These are phyloP conservation scores for Eristalis intricaria DNA, from an alignment of 2,888 invertebrate genomes.

Conservation along the genomic window DNA sequence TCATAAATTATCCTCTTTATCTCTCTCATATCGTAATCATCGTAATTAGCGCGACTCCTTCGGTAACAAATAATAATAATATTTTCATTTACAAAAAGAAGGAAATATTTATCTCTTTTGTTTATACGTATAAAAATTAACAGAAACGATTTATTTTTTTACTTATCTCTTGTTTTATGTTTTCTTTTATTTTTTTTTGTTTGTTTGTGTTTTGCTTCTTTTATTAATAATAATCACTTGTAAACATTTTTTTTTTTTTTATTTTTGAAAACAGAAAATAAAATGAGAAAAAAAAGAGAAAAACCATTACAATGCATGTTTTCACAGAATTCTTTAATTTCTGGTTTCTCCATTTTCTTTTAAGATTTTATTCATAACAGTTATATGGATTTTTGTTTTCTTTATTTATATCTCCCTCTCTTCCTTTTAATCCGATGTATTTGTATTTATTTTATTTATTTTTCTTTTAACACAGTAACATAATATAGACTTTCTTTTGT, in stretches of 20 bases:
- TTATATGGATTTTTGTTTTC: constrained; percentile 60
- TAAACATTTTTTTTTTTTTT: constrained; percentile 46
- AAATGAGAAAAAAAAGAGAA: constrained; percentile 38
- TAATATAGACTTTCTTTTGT: constrained; percentile 63
- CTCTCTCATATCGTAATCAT: constrained; percentile 4
- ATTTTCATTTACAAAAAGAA: constrained; percentile 55
- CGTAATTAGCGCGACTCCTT: constrained; percentile 46
- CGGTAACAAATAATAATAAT: constrained; percentile 62
- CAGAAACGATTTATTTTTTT: constrained; percentile 56
- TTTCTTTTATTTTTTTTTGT: constrained; percentile 20
- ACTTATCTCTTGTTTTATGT: constrained; percentile 1
- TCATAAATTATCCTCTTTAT: constrained; percentile 22
- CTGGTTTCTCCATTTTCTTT: constrained; percentile 62
- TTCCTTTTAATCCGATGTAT: constrained; percentile 55
- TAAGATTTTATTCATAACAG: constrained; percentile 64
- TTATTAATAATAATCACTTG: constrained; percentile 60
- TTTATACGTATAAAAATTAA: constrained; percentile 68
- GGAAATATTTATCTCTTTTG: constrained; percentile 47
- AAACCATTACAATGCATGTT: constrained; percentile 50
- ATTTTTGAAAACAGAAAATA: constrained; percentile 54
- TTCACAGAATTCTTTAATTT: constrained; percentile 52
- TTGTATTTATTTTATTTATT: constrained; percentile 41
- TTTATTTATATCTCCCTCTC: constrained; percentile 36
- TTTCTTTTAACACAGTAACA: constrained; percentile 66
- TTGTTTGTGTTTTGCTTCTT: constrained; percentile 6